phyloP scores from a whole-genome alignment of 2,888 invertebrate species.

The Hyposoter dolosus region DNA sequence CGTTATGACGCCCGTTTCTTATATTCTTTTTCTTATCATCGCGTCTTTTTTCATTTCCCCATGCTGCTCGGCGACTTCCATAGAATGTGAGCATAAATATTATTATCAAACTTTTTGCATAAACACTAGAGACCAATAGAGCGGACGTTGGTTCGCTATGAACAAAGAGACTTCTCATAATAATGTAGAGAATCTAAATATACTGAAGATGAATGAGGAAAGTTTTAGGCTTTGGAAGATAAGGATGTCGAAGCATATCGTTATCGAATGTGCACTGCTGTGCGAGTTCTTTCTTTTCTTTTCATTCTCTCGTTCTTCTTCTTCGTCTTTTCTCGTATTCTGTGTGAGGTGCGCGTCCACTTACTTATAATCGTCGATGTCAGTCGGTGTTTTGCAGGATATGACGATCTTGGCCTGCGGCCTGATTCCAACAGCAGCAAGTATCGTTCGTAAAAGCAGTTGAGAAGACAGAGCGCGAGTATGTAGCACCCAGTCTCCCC shows the following conservation, averaged over 20 bases:
- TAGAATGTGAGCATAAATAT: not conserved
- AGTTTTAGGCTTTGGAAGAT: not conserved
- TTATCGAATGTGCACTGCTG: constrained; percentile 43
- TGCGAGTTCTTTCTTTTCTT: not conserved
- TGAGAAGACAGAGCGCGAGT: constrained; percentile 51
- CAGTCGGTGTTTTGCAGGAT: constrained; percentile 77
- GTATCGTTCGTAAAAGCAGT: constrained; percentile 18
- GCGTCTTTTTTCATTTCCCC: constrained; percentile 41
- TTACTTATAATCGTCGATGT: constrained; percentile 78
- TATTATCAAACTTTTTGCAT: not conserved
- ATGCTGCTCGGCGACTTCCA: constrained; percentile 42
- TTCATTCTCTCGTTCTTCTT: not conserved
- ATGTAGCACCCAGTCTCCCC: constrained; percentile 77
- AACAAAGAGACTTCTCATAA: no score
- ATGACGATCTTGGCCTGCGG: constrained; percentile 73
- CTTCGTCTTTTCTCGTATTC: not conserved
- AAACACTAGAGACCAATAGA: not conserved
- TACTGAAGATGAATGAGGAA: constrained; percentile 15
- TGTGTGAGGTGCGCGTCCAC: constrained; percentile 60
- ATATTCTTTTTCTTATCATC: constrained; percentile 59
- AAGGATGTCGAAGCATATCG: constrained; percentile 16
- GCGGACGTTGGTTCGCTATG: not conserved
- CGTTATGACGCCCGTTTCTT: constrained; percentile 72
- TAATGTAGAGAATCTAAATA: not conserved
- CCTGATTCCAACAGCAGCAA: constrained; percentile 62